These are phyloP conservation scores for Acleris sparsana DNA, from an alignment of 2,888 invertebrate genomes.

Conservation along the genomic window DNA sequence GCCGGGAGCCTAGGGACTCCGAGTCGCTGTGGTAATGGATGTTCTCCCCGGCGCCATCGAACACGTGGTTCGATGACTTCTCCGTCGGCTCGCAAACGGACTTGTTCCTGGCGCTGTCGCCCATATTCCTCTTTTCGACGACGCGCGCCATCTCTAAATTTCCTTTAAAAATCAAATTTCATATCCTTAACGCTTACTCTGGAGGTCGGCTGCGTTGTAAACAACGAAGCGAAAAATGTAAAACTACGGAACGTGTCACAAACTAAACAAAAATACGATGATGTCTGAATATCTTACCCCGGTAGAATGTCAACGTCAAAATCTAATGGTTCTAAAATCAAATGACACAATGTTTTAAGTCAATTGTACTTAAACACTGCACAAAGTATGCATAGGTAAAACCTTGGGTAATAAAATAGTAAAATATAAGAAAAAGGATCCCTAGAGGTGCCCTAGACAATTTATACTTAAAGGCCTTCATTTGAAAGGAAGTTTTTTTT, in stretches of 20 bases:
- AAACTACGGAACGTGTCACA: slow-evolving; percentile 13
- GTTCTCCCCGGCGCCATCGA: slow-evolving; percentile 76
- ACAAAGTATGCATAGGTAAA: too few species aligned
- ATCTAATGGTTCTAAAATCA: slow-evolving; percentile 42
- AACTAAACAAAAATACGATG: slow-evolving; percentile 44
- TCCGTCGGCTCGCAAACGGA: slow-evolving; percentile 49
- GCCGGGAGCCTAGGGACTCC: slow-evolving; percentile 66
- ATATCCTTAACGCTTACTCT: slow-evolving; percentile 29
- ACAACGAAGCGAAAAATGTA: slow-evolving; percentile 8
- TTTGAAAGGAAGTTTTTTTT: too few species aligned
- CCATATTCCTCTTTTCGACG: slow-evolving; percentile 63
- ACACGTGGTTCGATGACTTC: slow-evolving; percentile 65
- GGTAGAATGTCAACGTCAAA: slow-evolving; percentile 46
- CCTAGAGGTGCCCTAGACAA: too few species aligned
- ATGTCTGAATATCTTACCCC: slow-evolving; percentile 53
- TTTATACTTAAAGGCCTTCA: too few species aligned
- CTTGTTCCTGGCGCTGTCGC: slow-evolving; percentile 66
- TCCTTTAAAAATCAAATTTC: slow-evolving; percentile 36
- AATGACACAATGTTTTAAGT: slow-evolving; percentile 12
- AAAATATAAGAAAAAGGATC: too few species aligned
- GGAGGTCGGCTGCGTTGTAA: background rate
- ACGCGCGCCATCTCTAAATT: slow-evolving; percentile 59
- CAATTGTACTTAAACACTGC: too few species aligned
- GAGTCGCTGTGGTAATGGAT: slow-evolving; percentile 73
- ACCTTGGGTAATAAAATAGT: too few species aligned